Evolutionary conservation across 2,888 invertebrate species (phyloP).

Genomic region (Globia sparganii): DNA sequence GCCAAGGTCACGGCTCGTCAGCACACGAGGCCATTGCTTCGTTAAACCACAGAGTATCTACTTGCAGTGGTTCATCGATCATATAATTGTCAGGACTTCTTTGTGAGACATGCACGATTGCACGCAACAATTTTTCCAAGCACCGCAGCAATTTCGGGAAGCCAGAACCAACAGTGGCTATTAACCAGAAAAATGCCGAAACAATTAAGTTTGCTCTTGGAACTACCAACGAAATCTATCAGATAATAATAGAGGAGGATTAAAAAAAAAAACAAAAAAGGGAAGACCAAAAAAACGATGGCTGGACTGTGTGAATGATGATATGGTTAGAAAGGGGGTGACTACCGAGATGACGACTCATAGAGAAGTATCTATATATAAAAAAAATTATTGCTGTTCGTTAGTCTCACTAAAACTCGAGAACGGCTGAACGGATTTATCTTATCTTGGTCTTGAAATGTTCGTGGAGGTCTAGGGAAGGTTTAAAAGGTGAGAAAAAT

Average conservation of each 20-base stretch:
- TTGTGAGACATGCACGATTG: not conserved
- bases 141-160: not conserved
- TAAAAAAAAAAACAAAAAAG: not conserved
- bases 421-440: no score
- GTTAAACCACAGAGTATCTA: conserved; percentile 34
- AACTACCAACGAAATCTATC: not conserved
- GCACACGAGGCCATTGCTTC: conserved; percentile 68
- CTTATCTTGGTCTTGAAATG: no score
- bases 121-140: not conserved
- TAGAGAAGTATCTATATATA: no score
- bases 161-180: not conserved
- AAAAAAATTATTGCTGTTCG: no score
- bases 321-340: not conserved
- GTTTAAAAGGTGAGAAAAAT: no score
- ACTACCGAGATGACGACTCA: not conserved
- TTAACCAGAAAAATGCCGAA: not conserved
- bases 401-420: no score
- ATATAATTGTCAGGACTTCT: conserved; percentile 12
- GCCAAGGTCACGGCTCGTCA: conserved; percentile 74
- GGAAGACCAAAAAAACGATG: not conserved
- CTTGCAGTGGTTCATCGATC: conserved; percentile 4
- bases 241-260: not conserved
- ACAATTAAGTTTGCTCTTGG: not conserved
- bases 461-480: no score
- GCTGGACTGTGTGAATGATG: not conserved